These are phyloP conservation scores for Pectinophora gossypiella DNA, from an alignment of 1,140 invertebrate species.

Conservation along the genomic window DNA sequence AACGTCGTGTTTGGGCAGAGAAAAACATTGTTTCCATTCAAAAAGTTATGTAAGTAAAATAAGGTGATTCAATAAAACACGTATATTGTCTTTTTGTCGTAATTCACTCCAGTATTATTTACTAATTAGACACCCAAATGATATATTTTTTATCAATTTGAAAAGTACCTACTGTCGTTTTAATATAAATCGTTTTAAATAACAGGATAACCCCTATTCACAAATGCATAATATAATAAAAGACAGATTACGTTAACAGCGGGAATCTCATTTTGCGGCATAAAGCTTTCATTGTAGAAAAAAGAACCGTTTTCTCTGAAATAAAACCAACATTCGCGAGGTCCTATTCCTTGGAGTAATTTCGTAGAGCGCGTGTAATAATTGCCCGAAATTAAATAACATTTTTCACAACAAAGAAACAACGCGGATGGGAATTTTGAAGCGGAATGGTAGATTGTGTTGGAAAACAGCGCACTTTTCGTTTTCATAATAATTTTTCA, in stretches of 20 bases:
- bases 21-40: no score
- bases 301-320: conserved; percentile 42
- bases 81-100: no score
- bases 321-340: conserved; percentile 56
- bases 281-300: conserved; percentile 66
- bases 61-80: no score
- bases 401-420: conserved; percentile 72
- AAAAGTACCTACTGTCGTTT: no score
- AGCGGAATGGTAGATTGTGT: conserved; percentile 49
- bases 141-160: no score
- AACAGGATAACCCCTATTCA: conserved; percentile 22
- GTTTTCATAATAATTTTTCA: conserved; percentile 60
- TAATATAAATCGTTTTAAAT: no score
- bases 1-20: no score
- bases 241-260: conserved; percentile 58
- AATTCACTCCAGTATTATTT: no score
- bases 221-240: conserved; percentile 55
- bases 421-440: conserved; percentile 54
- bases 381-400: conserved; percentile 72
- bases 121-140: no score
- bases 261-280: conserved; percentile 59
- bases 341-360: conserved; percentile 68
- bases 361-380: conserved; percentile 69
- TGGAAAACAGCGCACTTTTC: conserved; percentile 51
- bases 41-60: no score